phyloP scores from a whole-genome alignment of 2,113 vertebrate species.

The Phyllostomus discolor region DNA sequence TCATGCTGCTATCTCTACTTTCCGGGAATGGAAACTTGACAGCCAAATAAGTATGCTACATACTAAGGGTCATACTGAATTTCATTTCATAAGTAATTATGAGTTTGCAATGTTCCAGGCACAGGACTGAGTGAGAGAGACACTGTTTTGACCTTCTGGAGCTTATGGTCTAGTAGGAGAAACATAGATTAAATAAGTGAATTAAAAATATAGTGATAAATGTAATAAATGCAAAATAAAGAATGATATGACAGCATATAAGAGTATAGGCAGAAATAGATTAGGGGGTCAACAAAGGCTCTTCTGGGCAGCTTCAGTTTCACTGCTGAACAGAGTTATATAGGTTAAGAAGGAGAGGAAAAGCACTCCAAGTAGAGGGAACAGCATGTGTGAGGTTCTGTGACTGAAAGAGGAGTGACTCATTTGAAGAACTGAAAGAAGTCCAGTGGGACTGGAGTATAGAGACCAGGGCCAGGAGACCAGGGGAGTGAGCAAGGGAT shows the following conservation, averaged over 20 bases:
- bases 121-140: not conserved
- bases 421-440: not conserved
- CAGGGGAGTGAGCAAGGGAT: not conserved
- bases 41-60: not conserved
- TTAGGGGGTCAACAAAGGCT: not conserved
- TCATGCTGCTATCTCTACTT: not conserved
- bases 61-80: not conserved
- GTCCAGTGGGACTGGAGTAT: not conserved
- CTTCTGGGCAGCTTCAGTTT: not conserved
- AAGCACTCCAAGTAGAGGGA: not conserved
- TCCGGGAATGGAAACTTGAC: constrained; percentile 37
- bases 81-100: constrained; percentile 17
- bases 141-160: not conserved
- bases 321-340: not conserved
- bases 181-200: not conserved
- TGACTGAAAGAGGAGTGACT: not conserved
- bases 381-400: not conserved
- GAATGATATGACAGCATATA: not conserved
- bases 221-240: not conserved
- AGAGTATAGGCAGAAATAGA: not conserved
- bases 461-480: not conserved
- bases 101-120: not conserved
- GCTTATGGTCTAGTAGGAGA: not conserved
- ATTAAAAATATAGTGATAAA: not conserved
- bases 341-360: not conserved